phyloP scores from a whole-genome alignment of 2,113 vertebrate species.

The Centropus unirufus region DNA sequence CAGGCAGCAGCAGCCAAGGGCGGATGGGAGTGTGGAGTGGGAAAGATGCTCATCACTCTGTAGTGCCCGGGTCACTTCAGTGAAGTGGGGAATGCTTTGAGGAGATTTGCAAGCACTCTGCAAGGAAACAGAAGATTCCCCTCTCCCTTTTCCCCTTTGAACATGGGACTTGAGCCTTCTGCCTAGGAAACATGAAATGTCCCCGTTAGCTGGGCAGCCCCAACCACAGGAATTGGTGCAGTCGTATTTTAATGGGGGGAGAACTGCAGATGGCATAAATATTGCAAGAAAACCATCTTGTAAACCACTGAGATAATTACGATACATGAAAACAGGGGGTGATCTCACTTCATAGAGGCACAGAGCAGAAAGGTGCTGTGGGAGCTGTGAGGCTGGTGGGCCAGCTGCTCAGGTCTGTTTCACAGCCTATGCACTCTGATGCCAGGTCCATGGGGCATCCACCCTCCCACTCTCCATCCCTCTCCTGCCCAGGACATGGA shows the following conservation, averaged over 20 bases:
- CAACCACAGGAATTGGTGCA: background rate
- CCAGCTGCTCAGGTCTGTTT: background rate
- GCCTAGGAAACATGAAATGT: background rate
- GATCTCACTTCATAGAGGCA: background rate
- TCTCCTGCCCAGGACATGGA: background rate
- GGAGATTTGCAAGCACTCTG: background rate
- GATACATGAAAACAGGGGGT: background rate
- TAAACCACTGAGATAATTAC: background rate
- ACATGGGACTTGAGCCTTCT: background rate
- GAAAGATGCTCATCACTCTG: background rate
- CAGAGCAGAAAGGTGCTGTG: background rate
- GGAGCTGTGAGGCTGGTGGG: background rate
- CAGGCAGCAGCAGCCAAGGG: background rate
- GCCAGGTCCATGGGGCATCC: background rate
- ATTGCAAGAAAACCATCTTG: background rate
- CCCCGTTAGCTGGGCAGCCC: background rate
- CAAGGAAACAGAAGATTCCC: background rate
- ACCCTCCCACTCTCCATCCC: background rate
- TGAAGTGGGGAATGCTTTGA: fast-evolving
- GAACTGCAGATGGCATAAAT: constrained; percentile 15
- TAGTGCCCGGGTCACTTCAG: background rate
- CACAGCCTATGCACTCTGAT: background rate
- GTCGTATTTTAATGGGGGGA: background rate
- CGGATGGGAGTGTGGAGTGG: background rate
- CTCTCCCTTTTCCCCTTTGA: background rate